Base-by-base conservation (phyloP, 2,888 invertebrate species). In the Napeogenes inachia region DNA sequence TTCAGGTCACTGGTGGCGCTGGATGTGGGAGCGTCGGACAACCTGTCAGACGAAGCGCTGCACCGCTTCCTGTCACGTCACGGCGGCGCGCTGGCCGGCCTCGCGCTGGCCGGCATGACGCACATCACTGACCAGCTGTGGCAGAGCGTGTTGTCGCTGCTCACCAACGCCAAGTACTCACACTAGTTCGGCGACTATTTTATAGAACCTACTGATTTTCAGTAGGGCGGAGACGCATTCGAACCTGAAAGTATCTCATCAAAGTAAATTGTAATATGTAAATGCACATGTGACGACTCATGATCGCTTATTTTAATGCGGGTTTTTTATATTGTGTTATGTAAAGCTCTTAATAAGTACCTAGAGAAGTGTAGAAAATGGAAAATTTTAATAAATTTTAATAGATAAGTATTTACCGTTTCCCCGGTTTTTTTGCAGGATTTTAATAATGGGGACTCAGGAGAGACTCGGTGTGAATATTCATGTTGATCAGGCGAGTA, bases 101-200 rank as follows among this genome's bases (percentile, higher is more conserved):
- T 99, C 53, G 94, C 94, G 65, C 89, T 99, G 38, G 96, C 97
- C 63, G 98, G 99, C 55, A 99, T 99, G 95, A 96, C 99, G 0
- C 99, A 99, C 81, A 96, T 99, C 73, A 98, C 99, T 0, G 99
- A 99, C 90, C 97, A 98, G 79, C 93, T 99, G 70, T 99, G 99
- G 98, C 97, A 98, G 91, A 96, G 97, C 72, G 96, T 98, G 68
- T 92, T 99, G 70, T 97, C 98, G 1, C 94, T 97, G 68, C 91
- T 99, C 58, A 94, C 94, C 63, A 98, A 98, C 80, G 95, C 35
- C 35, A 35, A 35, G 35, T 35, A 35, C 35, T 5, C 35, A 35
- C 35, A 35, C 35, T 35, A 35, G 35, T 35, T 6, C 4, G 4
- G 21, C 21, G 21, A 21, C 21, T 21, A 21, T 21, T 21, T 21